Evolutionary conservation across 2,797 vertebrate species (phyloP), one percentile per base, ranked within the genome.

Genomic region (Halcyon chelicuti): DNA sequence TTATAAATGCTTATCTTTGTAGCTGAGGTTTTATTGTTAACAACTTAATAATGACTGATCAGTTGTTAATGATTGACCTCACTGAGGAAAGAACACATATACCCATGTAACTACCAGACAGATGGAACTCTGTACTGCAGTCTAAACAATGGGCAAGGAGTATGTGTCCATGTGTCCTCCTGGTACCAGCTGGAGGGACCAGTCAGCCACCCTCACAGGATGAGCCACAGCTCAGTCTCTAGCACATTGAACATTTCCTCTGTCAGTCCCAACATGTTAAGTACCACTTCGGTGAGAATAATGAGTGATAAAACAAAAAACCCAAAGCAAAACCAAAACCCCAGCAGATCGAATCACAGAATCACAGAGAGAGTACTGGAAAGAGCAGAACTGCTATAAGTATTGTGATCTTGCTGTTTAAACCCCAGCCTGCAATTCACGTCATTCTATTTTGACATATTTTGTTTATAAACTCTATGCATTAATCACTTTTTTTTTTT

Each of bases 191-290:
- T 28, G 40, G 40, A 44, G 21, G 28, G 21, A 72, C 19, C 65
- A 44, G 42, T 16, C 0, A 0, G 19, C 25, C 12, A 25, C 31
- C 5, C 18, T 58, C n/a, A 12, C 0, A 2, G 4, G 33, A 10
- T 0, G 5, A 14, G 52, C 40, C 37, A 51, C 49, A 61, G 46
- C 31, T 55, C 61, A 13, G 26, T 35, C 2, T 5, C 17, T 28
- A 37, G 26, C 0, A 1, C 8, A 28, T 21, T 25, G 22, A 74
- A 35, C 8, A 14, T 26, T 39, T 66, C 81, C 7, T 70, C 23
- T 79, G 23, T 20, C 46, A 90, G 0, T 49, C 18, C 16, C 23
- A 35, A 57, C 3, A 31, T 0, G 6, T 63, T 70, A 62, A 4
- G 29, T 77, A 14, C 15, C 7, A 14, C 20, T 63, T 55, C 4